These are phyloP conservation scores for Serilophus lunatus DNA, from an alignment of 2,113 vertebrate species.

Conservation along the genomic window DNA sequence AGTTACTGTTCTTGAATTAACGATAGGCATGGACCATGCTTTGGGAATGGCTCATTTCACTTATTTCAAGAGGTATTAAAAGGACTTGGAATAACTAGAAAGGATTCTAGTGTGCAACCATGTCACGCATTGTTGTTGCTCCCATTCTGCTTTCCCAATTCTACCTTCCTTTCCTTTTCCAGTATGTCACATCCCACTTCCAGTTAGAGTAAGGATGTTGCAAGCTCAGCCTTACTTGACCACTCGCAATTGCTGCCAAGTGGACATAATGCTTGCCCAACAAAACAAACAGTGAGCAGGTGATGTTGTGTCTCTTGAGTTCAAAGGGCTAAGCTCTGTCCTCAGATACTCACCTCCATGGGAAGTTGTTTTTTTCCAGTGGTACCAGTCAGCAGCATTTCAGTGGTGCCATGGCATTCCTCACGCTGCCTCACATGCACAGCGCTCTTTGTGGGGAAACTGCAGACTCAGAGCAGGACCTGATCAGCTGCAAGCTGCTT, in stretches of 20 bases:
- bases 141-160: not conserved
- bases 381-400: not conserved
- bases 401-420: not conserved
- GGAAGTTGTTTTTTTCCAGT: not conserved
- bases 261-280: not conserved
- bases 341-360: not conserved
- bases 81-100: not conserved
- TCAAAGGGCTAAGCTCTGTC: not conserved
- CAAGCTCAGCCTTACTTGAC: not conserved
- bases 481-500: not conserved
- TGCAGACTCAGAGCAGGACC: not conserved
- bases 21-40: not conserved
- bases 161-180: not conserved
- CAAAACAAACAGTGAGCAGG: not conserved
- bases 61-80: not conserved
- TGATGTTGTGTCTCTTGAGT: not conserved
- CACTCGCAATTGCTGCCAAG: not conserved
- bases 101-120: not conserved
- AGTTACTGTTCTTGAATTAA: not conserved
- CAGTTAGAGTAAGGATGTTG: not conserved
- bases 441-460: fast-evolving
- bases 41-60: not conserved
- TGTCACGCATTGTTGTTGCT: not conserved
- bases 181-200: not conserved
- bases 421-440: fast-evolving